These are phyloP conservation scores for Nasonia giraulti DNA, from an alignment of 1,140 invertebrate species.

Conservation along the genomic window DNA sequence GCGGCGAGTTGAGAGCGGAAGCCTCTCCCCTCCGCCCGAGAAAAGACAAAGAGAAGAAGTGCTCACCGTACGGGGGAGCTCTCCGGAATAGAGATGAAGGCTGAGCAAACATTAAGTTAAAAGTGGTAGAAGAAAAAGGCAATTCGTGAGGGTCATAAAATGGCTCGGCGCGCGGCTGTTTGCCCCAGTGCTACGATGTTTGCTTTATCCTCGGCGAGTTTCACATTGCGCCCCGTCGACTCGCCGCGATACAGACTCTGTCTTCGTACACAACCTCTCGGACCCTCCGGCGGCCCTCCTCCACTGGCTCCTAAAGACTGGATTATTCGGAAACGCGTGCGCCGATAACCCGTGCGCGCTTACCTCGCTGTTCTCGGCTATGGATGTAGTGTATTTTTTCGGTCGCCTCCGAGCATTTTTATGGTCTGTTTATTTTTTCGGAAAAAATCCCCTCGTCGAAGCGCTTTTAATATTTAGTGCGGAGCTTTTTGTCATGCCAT, in stretches of 20 bases:
- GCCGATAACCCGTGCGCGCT: background rate
- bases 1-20: background rate
- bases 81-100: constrained; percentile 42
- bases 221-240: constrained; percentile 32
- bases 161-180: constrained; percentile 45
- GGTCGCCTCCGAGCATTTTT: constrained; percentile 18
- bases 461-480: too few relatives aligned
- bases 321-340: constrained; percentile 23
- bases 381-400: constrained; percentile 11
- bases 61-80: background rate
- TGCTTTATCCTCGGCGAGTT: constrained; percentile 53
- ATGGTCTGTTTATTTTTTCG: background rate
- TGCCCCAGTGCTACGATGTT: constrained; percentile 46
- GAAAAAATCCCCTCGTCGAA: too few relatives aligned
- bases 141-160: constrained; percentile 56
- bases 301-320: background rate
- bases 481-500: too few relatives aligned
- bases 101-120: constrained; percentile 51
- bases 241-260: constrained; percentile 15
- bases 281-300: background rate
- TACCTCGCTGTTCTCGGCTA: background rate
- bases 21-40: background rate
- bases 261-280: background rate
- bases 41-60: constrained; percentile 6
- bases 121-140: constrained; percentile 46